Conservation (phyloP, 2,888 invertebrate species). For the Rotaria macrura region DNA sequence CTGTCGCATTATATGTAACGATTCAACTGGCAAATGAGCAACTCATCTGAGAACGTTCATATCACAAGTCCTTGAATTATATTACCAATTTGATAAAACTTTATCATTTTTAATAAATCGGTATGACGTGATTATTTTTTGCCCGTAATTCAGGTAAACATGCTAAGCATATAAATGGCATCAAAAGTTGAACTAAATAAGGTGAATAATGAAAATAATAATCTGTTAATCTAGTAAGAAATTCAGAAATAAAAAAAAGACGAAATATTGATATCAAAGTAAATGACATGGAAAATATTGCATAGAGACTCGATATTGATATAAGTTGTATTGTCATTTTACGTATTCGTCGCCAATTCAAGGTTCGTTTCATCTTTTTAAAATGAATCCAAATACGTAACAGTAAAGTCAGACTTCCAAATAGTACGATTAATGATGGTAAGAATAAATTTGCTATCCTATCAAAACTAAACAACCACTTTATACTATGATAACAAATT, state of each 20-base stretch:
- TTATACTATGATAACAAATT: neutral
- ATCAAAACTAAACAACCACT: neutral
- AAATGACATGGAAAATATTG: neutral
- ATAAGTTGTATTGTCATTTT: neutral
- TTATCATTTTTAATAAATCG: too few relatives aligned
- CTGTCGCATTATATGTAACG: too few relatives aligned
- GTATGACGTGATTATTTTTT: too few relatives aligned
- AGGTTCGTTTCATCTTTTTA: neutral
- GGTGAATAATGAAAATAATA: constrained; percentile 11
- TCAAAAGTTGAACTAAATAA: neutral
- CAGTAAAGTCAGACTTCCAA: neutral
- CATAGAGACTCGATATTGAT: neutral
- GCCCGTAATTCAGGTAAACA: neutral
- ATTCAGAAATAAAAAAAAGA: neutral
- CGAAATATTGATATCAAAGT: neutral
- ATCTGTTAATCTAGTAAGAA: neutral
- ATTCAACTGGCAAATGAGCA: too few relatives aligned
- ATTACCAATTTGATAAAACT: too few relatives aligned
- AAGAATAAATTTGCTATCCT: neutral
- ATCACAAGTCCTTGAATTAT: too few relatives aligned
- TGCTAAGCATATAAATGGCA: neutral
- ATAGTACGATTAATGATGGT: neutral
- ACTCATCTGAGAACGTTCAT: too few relatives aligned
- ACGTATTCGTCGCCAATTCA: neutral
- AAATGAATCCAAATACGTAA: neutral